phyloP scores from a whole-genome alignment of 1,140 invertebrate species.

The Drusus annulatus region DNA sequence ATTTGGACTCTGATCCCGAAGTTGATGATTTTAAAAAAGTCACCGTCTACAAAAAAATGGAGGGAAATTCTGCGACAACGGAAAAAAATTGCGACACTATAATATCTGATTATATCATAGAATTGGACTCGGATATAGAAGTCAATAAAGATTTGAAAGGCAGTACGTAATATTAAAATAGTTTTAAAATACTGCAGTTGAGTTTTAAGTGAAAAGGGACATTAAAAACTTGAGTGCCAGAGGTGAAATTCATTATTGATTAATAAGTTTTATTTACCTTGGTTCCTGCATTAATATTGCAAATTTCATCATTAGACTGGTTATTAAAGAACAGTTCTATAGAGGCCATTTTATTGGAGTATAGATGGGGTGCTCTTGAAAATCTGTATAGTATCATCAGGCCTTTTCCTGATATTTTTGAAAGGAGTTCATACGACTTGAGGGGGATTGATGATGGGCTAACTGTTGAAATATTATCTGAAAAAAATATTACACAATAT shows the following conservation, averaged over 20 bases:
- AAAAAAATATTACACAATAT: background rate
- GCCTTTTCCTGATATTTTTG: constrained; percentile 84
- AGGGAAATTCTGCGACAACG: too few species aligned
- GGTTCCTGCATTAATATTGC: constrained; percentile 80
- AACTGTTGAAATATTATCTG: constrained; percentile 68
- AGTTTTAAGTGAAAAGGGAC: background rate
- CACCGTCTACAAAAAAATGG: too few species aligned
- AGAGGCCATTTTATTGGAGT: constrained; percentile 87
- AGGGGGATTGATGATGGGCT: constrained; percentile 77
- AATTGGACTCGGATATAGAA: too few species aligned
- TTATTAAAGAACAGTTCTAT: constrained; percentile 90
- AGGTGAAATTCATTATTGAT: background rate
- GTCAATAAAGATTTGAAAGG: too few species aligned
- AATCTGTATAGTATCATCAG: constrained; percentile 83
- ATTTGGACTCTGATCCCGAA: too few species aligned
- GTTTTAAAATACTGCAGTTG: too few species aligned
- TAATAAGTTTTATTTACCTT: constrained; percentile 74
- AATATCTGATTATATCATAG: too few species aligned
- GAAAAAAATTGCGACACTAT: too few species aligned
- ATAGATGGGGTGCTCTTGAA: constrained; percentile 87
- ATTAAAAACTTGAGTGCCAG: too few species aligned
- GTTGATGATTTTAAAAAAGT: too few species aligned
- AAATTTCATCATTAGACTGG: constrained; percentile 77
- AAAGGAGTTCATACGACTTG: constrained; percentile 81
- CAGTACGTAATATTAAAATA: too few species aligned